Evolutionary conservation across 2,888 invertebrate species (phyloP).

Genomic region (Eristalis arbustorum): DNA sequence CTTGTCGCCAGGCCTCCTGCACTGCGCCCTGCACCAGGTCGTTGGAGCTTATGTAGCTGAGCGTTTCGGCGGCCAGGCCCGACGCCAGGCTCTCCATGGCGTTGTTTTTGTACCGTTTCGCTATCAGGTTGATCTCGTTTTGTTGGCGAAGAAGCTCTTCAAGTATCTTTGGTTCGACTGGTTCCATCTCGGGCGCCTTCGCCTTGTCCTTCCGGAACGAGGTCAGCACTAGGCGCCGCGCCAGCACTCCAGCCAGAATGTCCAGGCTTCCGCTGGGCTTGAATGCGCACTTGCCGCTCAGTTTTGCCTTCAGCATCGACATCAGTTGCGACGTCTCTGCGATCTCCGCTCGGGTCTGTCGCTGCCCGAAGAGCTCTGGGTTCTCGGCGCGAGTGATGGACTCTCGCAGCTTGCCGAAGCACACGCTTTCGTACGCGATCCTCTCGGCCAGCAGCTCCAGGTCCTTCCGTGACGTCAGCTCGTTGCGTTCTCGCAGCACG

Average conservation of each 20-base stretch:
- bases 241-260: slow-evolving; percentile 88
- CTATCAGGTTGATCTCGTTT: slow-evolving; percentile 83
- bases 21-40: slow-evolving; percentile 85
- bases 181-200: slow-evolving; percentile 81
- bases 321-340: slow-evolving; percentile 89
- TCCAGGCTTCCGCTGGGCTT: slow-evolving; percentile 82
- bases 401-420: slow-evolving; percentile 86
- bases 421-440: slow-evolving; percentile 89
- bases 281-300: slow-evolving; percentile 82
- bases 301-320: slow-evolving; percentile 85
- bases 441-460: slow-evolving; percentile 89
- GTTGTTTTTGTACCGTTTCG: slow-evolving; percentile 85
- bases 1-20: slow-evolving; percentile 88
- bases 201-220: slow-evolving; percentile 74
- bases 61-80: slow-evolving; percentile 86
- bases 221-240: slow-evolving; percentile 84
- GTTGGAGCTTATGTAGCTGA: slow-evolving; percentile 82
- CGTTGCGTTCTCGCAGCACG: slow-evolving; percentile 84
- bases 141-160: slow-evolving; percentile 82
- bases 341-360: slow-evolving; percentile 86
- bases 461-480: slow-evolving; percentile 85
- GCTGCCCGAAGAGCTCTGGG: slow-evolving; percentile 82
- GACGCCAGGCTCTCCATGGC: slow-evolving; percentile 87
- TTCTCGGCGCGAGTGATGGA: slow-evolving; percentile 84
- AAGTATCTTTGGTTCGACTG: slow-evolving; percentile 80